Conservation (phyloP, 2,888 invertebrate species). For the Noctua janthina region DNA sequence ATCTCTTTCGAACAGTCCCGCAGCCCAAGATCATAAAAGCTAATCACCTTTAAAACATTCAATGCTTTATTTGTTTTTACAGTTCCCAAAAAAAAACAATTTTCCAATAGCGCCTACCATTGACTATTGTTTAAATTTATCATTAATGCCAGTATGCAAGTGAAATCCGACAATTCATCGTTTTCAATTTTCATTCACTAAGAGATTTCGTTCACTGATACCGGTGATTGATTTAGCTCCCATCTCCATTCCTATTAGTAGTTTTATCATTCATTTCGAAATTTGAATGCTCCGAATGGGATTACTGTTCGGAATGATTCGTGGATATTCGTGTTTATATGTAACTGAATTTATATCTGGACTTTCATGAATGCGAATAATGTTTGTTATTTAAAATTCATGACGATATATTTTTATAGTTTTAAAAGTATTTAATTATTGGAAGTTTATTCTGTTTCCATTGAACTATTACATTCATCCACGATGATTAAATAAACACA, state of each 20-base stretch:
- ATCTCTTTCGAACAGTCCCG: too few species aligned
- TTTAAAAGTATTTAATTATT: background rate
- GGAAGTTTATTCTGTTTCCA: background rate
- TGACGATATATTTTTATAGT: background rate
- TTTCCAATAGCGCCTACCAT: background rate
- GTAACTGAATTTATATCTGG: background rate
- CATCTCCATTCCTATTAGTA: conserved; percentile 63
- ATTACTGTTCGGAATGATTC: conserved; percentile 36
- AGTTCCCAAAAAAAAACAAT: background rate
- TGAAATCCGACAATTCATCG: conserved; percentile 54
- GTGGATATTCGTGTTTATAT: conserved; percentile 15
- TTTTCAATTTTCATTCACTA: conserved; percentile 65
- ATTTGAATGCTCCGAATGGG: conserved; percentile 56
- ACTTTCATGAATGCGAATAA: background rate
- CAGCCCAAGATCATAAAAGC: background rate
- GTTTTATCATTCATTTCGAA: conserved; percentile 68
- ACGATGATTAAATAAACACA: too few species aligned
- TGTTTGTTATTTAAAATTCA: background rate
- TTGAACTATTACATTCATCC: background rate
- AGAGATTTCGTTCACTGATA: conserved; percentile 67
- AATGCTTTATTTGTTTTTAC: background rate
- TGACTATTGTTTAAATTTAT: conserved; percentile 41
- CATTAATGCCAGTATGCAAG: conserved; percentile 27
- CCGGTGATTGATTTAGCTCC: conserved; percentile 69
- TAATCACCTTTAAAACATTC: background rate